phyloP scores from a whole-genome alignment of 2,888 invertebrate species.

The Bedellia somnulentella region DNA sequence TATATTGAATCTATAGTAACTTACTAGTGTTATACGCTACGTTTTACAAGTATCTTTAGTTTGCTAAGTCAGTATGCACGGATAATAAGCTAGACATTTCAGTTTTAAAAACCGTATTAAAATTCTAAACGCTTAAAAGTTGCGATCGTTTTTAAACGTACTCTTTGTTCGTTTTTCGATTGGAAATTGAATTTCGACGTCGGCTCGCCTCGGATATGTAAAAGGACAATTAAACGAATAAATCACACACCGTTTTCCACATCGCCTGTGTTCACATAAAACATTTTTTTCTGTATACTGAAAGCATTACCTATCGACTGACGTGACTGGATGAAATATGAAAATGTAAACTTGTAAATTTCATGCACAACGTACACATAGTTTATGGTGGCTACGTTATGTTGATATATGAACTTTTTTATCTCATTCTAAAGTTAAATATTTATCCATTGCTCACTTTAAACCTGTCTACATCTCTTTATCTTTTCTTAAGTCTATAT shows the following conservation, averaged over 20 bases:
- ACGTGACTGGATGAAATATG: conserved; percentile 49
- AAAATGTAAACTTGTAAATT: conserved; percentile 44
- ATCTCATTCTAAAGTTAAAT: no score
- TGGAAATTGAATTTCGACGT: conserved; percentile 39
- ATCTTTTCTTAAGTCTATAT: no score
- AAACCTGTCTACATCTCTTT: no score
- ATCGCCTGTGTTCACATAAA: conserved; percentile 23
- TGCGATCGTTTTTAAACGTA: conserved; percentile 20
- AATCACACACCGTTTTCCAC: conserved; percentile 37
- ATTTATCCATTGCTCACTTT: no score
- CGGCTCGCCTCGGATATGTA: conserved; percentile 25
- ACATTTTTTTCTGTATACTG: conserved; percentile 32
- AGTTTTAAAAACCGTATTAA: no score
- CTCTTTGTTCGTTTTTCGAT: conserved; percentile 25
- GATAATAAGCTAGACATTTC: no score
- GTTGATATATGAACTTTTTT: no score
- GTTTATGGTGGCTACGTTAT: conserved; percentile 40
- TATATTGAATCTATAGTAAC: no score
- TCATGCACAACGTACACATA: conserved; percentile 24
- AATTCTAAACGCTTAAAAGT: no score
- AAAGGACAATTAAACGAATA: conserved; percentile 49
- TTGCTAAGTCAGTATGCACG: no score
- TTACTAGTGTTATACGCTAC: no score
- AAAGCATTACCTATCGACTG: conserved; percentile 27
- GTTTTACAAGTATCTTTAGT: no score